Conservation (phyloP, 2,888 invertebrate genomes). For the Cryptus viduatorius region DNA sequence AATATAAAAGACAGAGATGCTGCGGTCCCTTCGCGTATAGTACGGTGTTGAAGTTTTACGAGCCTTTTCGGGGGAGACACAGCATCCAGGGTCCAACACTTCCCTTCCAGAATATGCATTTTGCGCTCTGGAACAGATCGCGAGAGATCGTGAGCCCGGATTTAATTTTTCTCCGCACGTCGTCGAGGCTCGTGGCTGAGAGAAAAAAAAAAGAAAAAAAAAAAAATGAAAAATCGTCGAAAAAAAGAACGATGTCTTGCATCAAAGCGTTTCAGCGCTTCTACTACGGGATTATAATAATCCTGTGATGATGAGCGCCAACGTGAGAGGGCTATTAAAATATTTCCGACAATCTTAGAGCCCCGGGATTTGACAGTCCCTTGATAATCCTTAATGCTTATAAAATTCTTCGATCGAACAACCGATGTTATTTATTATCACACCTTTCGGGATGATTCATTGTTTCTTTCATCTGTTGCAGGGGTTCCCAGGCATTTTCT, state of each 20-base stretch:
- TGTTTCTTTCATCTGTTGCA: slow-evolving; percentile 26
- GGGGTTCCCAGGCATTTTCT: neutral
- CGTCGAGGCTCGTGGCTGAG: neutral
- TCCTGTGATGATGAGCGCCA: slow-evolving; percentile 45
- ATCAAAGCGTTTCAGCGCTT: slow-evolving; percentile 59
- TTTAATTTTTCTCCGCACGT: slow-evolving; percentile 30
- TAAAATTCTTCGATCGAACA: slow-evolving; percentile 9
- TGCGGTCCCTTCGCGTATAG: slow-evolving; percentile 39
- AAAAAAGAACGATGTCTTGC: slow-evolving; percentile 5
- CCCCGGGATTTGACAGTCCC: slow-evolving; percentile 22
- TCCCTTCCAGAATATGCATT: slow-evolving; percentile 35
- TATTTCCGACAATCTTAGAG: slow-evolving; percentile 53
- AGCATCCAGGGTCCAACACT: slow-evolving; percentile 17
- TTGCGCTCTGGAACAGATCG: slow-evolving; percentile 29
- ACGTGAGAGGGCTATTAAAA: slow-evolving; percentile 48
- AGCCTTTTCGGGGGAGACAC: slow-evolving; percentile 53
- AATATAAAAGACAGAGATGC: slow-evolving; percentile 49
- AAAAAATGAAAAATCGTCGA: neutral
- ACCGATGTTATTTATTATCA: slow-evolving; percentile 28
- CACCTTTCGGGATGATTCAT: slow-evolving; percentile 8
- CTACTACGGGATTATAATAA: slow-evolving; percentile 61
- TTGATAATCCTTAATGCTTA: slow-evolving; percentile 11
- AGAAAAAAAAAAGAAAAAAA: slow-evolving; percentile 27
- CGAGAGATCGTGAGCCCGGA: slow-evolving; percentile 29
- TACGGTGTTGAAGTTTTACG: slow-evolving; percentile 64